Evolutionary conservation across 1,140 invertebrate genomes (phyloP).

Genomic region (Zophobas atratus): DNA sequence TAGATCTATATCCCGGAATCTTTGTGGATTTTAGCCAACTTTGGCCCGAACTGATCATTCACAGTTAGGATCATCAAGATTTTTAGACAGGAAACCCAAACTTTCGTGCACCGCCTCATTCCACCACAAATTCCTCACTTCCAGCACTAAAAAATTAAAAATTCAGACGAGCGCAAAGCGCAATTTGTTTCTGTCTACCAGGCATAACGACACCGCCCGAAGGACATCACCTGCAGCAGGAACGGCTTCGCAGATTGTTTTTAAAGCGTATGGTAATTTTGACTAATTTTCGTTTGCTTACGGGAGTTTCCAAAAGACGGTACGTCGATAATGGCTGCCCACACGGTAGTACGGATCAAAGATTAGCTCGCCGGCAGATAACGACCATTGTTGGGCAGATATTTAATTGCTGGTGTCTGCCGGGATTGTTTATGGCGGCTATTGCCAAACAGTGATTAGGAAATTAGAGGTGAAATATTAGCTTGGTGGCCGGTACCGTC

Average conservation of each 20-base stretch:
- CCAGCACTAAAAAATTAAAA: too few species aligned
- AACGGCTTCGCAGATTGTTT: not conserved
- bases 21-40: too few species aligned
- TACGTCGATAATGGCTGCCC: not conserved
- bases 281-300: not conserved
- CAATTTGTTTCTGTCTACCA: not conserved
- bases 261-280: slow-evolving; percentile 9
- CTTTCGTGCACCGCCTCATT: too few species aligned
- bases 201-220: not conserved
- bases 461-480: not conserved
- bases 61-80: too few species aligned
- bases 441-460: not conserved
- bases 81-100: too few species aligned
- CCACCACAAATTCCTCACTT: too few species aligned
- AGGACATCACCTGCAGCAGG: not conserved
- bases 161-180: too few species aligned
- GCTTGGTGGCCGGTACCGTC: not conserved
- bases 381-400: not conserved
- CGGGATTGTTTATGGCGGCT: not conserved
- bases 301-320: slow-evolving; percentile 6
- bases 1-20: too few species aligned
- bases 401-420: not conserved
- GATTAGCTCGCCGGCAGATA: not conserved
- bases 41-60: too few species aligned
- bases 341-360: not conserved